Evolutionary conservation across 2,113 vertebrate species (phyloP), one percentile per base, ranked within the genome.

Genomic region (Erythrocercus mccallii): DNA sequence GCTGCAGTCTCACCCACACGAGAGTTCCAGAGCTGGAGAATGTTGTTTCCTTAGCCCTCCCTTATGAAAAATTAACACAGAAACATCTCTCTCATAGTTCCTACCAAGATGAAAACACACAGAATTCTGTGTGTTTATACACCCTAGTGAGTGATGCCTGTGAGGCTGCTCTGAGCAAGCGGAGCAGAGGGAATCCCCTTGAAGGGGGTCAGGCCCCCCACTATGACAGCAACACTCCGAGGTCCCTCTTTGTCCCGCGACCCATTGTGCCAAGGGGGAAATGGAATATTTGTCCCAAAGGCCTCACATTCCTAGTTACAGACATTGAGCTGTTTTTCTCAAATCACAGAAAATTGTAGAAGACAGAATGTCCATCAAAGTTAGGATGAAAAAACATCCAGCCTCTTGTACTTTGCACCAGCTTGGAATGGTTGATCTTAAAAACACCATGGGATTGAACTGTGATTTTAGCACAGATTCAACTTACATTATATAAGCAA

Each of bases 211-310:
- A 51, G 31, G 19, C 22, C 7, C 8, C 14, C 19, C 0, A 0
- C 7, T 42, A 2, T 2, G 31, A 31, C 38, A 65, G n/a, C 45
- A 81, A 14, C 27, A 24, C 54, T 33, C n/a, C 53, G 53, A 86
- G 31, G 9, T 17, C 31, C 8, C 12, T 54, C 18, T 51, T 1
- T 0, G 25, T 45, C 19, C 0, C 0, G 24, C 6, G 31, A 68
- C 53, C 40, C 30, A 4, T 20, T 35, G 19, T 61, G 31, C 6
- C 11, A 64, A 72, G n/a, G 38, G 80, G 19, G 24, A 81, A 80
- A 83, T 0, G 8, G 15, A 35, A 17, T 21, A 6, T 72, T 89
- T 71, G 10, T 58, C 40, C 40, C 61, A 50, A 45, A 44, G 28
- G 37, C 17, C 28, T 84, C n/a, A 24, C 37, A 11, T 38, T 65